These are phyloP conservation scores for Yponomeuta plumbellus DNA, from an alignment of 2,888 invertebrate species.

Conservation along the genomic window DNA sequence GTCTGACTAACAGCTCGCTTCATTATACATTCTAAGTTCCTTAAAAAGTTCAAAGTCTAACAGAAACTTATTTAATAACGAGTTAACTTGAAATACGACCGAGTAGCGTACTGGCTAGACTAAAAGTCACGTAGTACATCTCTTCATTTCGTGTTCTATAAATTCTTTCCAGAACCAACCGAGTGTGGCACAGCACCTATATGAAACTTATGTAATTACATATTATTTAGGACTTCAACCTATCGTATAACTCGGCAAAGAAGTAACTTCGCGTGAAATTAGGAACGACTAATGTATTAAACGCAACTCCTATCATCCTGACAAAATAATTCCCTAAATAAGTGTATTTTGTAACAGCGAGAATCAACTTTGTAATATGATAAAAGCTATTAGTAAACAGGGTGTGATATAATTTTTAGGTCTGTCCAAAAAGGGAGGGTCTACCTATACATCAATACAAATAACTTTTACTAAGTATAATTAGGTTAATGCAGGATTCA, in stretches of 20 bases:
- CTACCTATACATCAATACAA: too few relatives aligned
- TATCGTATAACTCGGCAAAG: constrained; percentile 5
- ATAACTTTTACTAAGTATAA: too few relatives aligned
- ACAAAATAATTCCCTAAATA: background rate
- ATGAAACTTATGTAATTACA: constrained; percentile 24
- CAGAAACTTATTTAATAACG: constrained; percentile 56
- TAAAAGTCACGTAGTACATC: background rate
- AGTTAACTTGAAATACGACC: constrained; percentile 56
- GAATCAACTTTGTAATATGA: background rate
- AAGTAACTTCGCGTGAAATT: constrained; percentile 7
- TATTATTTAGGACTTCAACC: constrained; percentile 23
- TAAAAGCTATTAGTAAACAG: background rate
- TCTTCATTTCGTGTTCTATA: constrained; percentile 41
- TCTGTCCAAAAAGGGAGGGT: too few relatives aligned
- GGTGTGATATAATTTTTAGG: too few relatives aligned
- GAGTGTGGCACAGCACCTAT: constrained; percentile 34
- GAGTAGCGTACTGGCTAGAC: constrained; percentile 34
- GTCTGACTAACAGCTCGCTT: background rate
- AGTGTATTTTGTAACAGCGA: background rate
- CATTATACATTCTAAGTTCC: background rate
- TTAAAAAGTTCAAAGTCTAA: constrained; percentile 12
- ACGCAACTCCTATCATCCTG: background rate
- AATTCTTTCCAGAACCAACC: constrained; percentile 38
- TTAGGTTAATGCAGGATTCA: too few relatives aligned
- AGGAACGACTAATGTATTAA: constrained; percentile 28